Percentiles rank a stretch among this genome's conserved stretches.
These are phyloP conservation scores for Trachelus tabidus DNA, from an alignment of 2,888 invertebrate genomes.

Conservation along the genomic window DNA sequence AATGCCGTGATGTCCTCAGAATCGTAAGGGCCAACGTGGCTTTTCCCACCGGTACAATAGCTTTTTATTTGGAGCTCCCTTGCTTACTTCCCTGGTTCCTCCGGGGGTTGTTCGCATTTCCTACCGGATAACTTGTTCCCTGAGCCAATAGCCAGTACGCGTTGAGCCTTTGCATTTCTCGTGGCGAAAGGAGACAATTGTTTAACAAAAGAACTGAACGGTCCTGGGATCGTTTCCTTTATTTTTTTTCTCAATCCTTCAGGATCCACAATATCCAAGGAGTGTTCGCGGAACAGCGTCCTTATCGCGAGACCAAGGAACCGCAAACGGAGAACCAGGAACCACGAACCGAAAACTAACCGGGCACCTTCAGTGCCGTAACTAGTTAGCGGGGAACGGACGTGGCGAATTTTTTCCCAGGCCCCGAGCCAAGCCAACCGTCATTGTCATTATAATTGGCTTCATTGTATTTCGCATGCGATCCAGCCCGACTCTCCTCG, in stretches of 20 bases:
- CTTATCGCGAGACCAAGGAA: neutral
- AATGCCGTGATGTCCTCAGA: conserved; percentile 22
- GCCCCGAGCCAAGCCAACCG: conserved; percentile 30
- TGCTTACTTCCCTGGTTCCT: conserved; percentile 7
- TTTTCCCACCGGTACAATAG: conserved; percentile 46
- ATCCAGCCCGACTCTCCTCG: conserved; percentile 43
- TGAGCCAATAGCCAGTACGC: neutral
- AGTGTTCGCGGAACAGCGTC: too few species aligned
- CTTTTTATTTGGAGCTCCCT: conserved; percentile 24
- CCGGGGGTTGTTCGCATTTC: neutral
- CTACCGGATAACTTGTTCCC: neutral
- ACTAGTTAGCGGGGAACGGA: conserved; percentile 43
- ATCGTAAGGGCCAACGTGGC: conserved; percentile 41
- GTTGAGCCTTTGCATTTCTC: neutral
- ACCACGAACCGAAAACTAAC: neutral
- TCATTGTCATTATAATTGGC: conserved; percentile 66
- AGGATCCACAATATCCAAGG: neutral
- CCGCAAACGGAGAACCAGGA: neutral
- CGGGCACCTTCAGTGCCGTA: conserved; percentile 38
- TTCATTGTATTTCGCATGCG: conserved; percentile 60
- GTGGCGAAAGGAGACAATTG: neutral
- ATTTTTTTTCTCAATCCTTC: neutral
- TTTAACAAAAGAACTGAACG: neutral
- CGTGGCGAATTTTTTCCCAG: conserved; percentile 62
- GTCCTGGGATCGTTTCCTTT: neutral